Evolutionary conservation across 2,888 invertebrate genomes (phyloP), one percentile per base, ranked within the genome.

Genomic region (Oxyscelio sp.): DNA sequence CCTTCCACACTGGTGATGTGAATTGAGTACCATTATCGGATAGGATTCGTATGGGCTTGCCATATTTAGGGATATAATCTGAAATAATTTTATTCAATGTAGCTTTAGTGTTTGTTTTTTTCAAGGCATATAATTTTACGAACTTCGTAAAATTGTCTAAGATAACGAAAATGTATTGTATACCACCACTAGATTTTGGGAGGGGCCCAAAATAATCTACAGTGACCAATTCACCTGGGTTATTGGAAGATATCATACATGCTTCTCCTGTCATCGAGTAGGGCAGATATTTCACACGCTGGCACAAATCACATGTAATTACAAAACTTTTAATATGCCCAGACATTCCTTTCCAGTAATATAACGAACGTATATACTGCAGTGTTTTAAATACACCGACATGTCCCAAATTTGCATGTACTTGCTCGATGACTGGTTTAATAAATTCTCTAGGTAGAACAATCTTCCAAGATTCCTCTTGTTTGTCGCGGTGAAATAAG

Each of bases 11-110:
- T 56, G 70, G 74, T n/a, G 77, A 73, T 6, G 83, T 79, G 45
- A 89, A 86, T 65, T 87, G 87, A 0, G 85, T 85, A 0, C 87
- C 89, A 31, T 87, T 83, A 54, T 89, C 89, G 4, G 74, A 75
- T 21, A 88, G 24, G n/a, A 87, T 61, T 3, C 61, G 22, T n/a
- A 9, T 6, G 0, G 61, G 71, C 24, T 80, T 80, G 21, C 80
- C n/a, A n/a, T n/a, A n/a, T n/a, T n/a, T n/a, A n/a, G n/a, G n/a
- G n/a, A n/a, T n/a, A n/a, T n/a, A n/a, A 63, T 43, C 6, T 1
- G 65, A n/a, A 21, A 75, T 19, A 1, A 78, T 15, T 56, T 56
- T 83, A 0, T 81, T 71, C 0, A 81, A 78, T 4, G 84, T 74
- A 17, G 56, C 65, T 59, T 24, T 27, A 0, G 89, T 87, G 3